Base-by-base conservation (phyloP, 2,113 vertebrate genomes). In the Malurus cyaneus region DNA sequence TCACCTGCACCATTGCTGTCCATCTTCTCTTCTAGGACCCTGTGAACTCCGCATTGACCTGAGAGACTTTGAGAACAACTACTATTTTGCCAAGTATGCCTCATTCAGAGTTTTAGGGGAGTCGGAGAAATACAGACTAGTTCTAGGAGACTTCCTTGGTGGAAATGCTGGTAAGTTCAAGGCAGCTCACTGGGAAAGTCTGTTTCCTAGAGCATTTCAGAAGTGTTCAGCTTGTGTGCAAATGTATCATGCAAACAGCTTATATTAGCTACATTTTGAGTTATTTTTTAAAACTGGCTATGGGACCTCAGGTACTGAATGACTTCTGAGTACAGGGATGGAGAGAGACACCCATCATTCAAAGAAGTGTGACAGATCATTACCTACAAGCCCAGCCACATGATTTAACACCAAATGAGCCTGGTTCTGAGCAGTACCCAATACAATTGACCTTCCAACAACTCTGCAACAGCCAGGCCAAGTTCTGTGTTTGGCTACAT, bases 101-200 rank as follows among this genome's bases (percentile, higher is more conserved):
- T 94, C 86, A 4, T 96, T 97, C 77, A 76, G 80, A 92, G 50
- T 95, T 60, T 90, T 94, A 53, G 95, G 86, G 85, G 89, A 97
- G 77, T 61, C 81, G 62, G 84, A 94, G 86, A 96, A 97, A 71
- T 95, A 96, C 70, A 94, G 92, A 56, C 73, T 96, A 11, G 21
- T 96, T 39, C 73, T 94, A 61, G 93, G 93, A 53, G 80, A 79
- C 26, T 94, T 95, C 71, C 52, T 86, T n/a, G 93, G 67, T 67
- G 92, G 95, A 60, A 92, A 88, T 0, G 86, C 91, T 4, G 93
- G 94, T 96, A 76, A 92, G 89, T 84, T n/a, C 52, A 49, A 70
- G 72, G 41, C 49, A 82, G 20, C 11, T 71, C 14, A 34, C 42
- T 73, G 47, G 61, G n/a, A 74, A 88, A 47, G 8, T 46, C 54